These are phyloP conservation scores for Nephila pilipes DNA, from an alignment of 1,140 invertebrate species.

Conservation along the genomic window DNA sequence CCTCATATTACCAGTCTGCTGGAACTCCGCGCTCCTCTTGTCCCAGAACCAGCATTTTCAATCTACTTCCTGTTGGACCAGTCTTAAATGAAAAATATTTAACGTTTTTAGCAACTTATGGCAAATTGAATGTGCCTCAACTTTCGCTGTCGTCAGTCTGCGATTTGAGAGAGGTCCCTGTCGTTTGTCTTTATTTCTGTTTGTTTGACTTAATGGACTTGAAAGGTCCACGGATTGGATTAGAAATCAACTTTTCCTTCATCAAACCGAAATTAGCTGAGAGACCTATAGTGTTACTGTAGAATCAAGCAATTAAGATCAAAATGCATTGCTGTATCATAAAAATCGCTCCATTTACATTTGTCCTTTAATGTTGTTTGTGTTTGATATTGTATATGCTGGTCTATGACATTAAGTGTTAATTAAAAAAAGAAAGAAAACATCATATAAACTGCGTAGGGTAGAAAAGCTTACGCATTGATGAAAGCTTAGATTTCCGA, in stretches of 20 bases:
- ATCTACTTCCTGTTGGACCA: conserved; percentile 58
- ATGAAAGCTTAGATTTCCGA: no score
- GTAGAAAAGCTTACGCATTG: background rate
- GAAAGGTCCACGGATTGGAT: background rate
- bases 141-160: conserved; percentile 16
- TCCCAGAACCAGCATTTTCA: no score
- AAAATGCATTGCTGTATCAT: background rate
- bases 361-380: background rate
- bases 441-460: background rate
- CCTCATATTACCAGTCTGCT: no score
- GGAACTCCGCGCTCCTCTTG: no score
- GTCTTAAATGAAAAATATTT: conserved; percentile 44
- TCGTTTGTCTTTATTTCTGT: background rate
- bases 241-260: background rate
- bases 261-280: background rate
- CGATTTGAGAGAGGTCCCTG: background rate
- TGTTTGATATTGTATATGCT: background rate
- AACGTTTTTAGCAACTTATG: conserved; percentile 47
- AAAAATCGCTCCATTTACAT: background rate
- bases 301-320: conserved; percentile 3
- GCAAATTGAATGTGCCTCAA: background rate
- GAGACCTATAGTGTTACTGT: background rate
- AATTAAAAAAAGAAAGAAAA: background rate
- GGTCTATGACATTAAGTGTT: background rate
- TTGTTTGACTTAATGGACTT: background rate